Evolutionary conservation across 1,140 invertebrate genomes (phyloP), one percentile per base, ranked within the genome.

Genomic region (Drosophila malerkotliana): DNA sequence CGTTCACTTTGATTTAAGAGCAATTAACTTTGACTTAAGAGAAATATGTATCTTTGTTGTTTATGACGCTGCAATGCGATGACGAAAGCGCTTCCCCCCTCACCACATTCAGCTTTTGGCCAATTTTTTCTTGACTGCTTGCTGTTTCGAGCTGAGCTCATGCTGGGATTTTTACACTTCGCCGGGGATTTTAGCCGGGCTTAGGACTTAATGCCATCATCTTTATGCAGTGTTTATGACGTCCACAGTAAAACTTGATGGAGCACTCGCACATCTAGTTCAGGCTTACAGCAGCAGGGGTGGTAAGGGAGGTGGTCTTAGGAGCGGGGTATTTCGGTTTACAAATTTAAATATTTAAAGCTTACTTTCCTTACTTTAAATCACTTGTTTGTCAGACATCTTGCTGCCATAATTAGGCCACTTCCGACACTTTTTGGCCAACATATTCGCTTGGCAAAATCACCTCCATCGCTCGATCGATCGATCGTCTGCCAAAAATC

Each of bases 21-120:
- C 74, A 68, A 85, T 87, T 87, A 85, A 66, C 77, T 75, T 78
- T 87, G 83, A 87, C 82, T 85, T 85, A 85, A 85, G 83, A 85
- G 82, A 88, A 79, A 68, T 68, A 44, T 44, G 41, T 44, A 85
- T 72, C 74, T 72, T 10, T 55, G 41, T 85, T 78, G 74, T 76
- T 85, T 82, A 85, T 79, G 78, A 75, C 78, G 58, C 53, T 30
- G 59, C 30, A 48, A 41, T 44, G 53, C 55, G 48, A 54, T 67
- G 62, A 61, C 63, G 58, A 68, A 57, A 32, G 39, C 47, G 41
- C 12, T 52, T 4, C 14, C 30, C 14, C 15, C 28, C n/a, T n/a
- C n/a, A n/a, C n/a, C n/a, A n/a, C n/a, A n/a, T n/a, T n/a, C n/a
- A n/a, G n/a, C n/a, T 47, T 47, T 47, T 47, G 9, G 44, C 9